These are phyloP conservation scores for Solea senegalensis DNA, from an alignment of 2,113 vertebrate genomes.

Conservation along the genomic window DNA sequence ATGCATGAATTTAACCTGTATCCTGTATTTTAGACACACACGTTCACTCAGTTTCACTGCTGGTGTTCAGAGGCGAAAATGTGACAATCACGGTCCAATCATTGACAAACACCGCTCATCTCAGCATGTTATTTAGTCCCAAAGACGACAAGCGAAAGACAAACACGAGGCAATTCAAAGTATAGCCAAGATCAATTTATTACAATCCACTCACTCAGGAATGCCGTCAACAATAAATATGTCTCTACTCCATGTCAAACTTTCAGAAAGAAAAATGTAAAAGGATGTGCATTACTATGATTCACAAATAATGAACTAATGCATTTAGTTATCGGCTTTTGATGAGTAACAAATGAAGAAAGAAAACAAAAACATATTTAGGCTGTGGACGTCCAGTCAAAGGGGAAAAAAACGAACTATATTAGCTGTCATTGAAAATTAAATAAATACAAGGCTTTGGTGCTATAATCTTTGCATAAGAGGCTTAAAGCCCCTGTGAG, in stretches of 20 bases:
- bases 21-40: constrained; percentile 56
- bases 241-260: constrained; percentile 16
- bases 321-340: neutral
- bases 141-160: constrained; percentile 13
- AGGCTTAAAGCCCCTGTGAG: neutral
- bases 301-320: neutral
- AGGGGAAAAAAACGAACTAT: too few relatives aligned
- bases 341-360: neutral
- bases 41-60: neutral
- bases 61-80: constrained; percentile 28
- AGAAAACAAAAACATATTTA: neutral
- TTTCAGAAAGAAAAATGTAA: constrained; percentile 17
- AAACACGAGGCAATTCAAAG: constrained; percentile 36
- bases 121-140: neutral
- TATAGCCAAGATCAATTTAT: constrained; percentile 58
- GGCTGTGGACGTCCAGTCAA: neutral
- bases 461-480: too few relatives aligned
- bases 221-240: constrained; percentile 53
- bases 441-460: neutral
- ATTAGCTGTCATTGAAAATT: too few relatives aligned
- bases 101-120: constrained; percentile 22
- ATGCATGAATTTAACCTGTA: constrained; percentile 9
- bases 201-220: constrained; percentile 37
- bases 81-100: neutral
- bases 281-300: constrained; percentile 1